Conservation (phyloP, 2,888 invertebrate species). For the Beris morrisii region DNA sequence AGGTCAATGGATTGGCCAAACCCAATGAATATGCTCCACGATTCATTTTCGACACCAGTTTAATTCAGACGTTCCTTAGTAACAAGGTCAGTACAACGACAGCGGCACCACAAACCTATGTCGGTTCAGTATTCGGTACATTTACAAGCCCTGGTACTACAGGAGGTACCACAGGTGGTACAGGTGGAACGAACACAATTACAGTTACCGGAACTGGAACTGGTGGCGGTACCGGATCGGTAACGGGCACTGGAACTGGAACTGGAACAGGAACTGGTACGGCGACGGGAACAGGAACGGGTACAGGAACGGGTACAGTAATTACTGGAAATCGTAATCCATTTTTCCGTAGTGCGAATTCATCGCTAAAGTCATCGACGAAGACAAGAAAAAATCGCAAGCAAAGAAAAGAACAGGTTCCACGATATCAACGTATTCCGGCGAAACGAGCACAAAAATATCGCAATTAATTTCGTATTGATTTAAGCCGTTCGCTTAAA, state of each 20-base stretch:
- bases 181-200: neutral
- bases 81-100: constrained; percentile 3
- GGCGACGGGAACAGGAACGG: constrained; percentile 5
- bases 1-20: neutral
- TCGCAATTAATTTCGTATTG: no score
- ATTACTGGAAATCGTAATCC: neutral
- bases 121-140: neutral
- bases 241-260: constrained; percentile 4
- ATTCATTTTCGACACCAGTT: constrained; percentile 3
- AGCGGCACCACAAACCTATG: neutral
- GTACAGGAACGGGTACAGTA: constrained; percentile 4
- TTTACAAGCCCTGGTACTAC: constrained; percentile 9
- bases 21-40: neutral
- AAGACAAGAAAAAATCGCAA: no score
- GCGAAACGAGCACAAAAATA: no score
- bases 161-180: neutral
- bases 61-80: constrained; percentile 1
- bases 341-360: no score
- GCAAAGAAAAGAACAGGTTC: no score
- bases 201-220: constrained; percentile 7
- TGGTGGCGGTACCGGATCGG: neutral
- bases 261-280: constrained; percentile 13
- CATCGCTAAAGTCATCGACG: no score
- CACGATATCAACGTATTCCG: no score
- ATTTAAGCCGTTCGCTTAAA: no score